These are phyloP conservation scores for Pelusios castaneus DNA, from an alignment of 2,113 vertebrate species.

Conservation along the genomic window DNA sequence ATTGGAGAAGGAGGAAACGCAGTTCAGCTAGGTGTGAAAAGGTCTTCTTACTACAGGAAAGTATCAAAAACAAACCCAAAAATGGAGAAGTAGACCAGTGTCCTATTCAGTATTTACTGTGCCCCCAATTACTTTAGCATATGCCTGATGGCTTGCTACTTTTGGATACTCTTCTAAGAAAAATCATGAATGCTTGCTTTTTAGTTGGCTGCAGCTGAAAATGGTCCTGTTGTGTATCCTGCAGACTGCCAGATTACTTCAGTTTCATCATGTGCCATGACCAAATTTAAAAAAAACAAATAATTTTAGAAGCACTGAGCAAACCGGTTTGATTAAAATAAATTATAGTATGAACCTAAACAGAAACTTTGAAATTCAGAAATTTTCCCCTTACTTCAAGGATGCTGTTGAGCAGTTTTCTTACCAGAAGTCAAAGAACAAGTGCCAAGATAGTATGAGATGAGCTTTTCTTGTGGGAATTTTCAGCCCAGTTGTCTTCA, in stretches of 20 bases:
- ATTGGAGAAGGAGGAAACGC: neutral
- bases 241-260: neutral
- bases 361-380: neutral
- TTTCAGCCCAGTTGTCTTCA: neutral
- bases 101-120: neutral
- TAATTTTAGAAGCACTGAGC: neutral
- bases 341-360: neutral
- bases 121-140: neutral
- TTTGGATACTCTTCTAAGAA: neutral
- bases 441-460: neutral
- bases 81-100: neutral
- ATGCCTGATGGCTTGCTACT: neutral
- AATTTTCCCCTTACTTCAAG: neutral
- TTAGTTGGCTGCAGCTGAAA: neutral
- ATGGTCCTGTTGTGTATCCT: neutral
- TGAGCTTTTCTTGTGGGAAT: neutral
- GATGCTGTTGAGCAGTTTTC: neutral
- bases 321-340: neutral
- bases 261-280: neutral
- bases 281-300: neutral
- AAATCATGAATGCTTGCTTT: neutral
- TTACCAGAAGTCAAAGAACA: neutral
- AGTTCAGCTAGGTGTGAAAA: neutral
- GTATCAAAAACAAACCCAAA: neutral
- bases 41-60: neutral